Base-by-base conservation (phyloP, 2,888 invertebrate species). In the Mimas tiliae region DNA sequence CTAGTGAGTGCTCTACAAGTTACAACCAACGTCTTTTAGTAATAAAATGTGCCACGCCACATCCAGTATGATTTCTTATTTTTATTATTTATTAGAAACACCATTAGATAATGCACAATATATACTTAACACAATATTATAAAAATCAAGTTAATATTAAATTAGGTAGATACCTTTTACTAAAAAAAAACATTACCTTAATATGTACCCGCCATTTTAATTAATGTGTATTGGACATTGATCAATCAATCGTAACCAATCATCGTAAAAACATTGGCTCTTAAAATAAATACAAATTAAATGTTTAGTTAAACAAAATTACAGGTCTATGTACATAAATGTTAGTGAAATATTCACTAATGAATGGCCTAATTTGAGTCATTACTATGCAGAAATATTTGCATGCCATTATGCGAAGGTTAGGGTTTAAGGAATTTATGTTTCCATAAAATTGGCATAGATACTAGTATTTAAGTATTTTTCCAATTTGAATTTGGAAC, bases 371-470 rank as follows among this genome's bases (percentile, higher is more conserved):
- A 58, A 58, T 58, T 58, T 58, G 38, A 19, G 7, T 1, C 58
- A 58, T 58, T 58, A 58, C 19, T 58, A 58, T 58, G 58, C 58
- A 58, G 19, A 38, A 58, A 19, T 38, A 42, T 58, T 58, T 58
- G 58, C 58, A 58, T 58, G 42, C 12, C 38, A 58, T 58, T 42
- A 58, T 19, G 58, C 58, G 38, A 58, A 58, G 58, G 58, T 58
- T 58, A 58, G 38, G 12, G 19, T 19, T 42, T 50, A 12, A 16
- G 42, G 58, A 42, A 58, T 58, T 19, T 38, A 38, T 42, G 16
- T 42, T 58, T 19, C 58, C 58, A 58, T 58, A 9, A 42, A 58
- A 58, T 19, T 58, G 58, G 38, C 38, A 58, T 58, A 58, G 38
- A 58, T 58, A 58, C 42, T 11, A 58, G 34, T 42, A 58, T 42